A percentile compares a stretch with the other conserved stretches of the same genome.
phyloP scores from a whole-genome alignment of 2,888 invertebrate genomes.

The Andricus curvator region DNA sequence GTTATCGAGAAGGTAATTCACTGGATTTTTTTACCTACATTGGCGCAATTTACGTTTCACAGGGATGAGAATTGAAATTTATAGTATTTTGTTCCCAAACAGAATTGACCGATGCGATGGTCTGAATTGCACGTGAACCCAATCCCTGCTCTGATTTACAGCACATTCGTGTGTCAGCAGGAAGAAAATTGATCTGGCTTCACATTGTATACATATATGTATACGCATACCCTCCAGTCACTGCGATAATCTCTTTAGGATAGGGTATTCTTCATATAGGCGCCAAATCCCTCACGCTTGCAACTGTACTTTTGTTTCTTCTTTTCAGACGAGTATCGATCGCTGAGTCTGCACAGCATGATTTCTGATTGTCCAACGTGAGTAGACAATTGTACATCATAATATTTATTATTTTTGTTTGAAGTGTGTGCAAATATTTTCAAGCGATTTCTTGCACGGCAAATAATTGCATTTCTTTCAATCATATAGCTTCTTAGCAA shows the following conservation, averaged over 20 bases:
- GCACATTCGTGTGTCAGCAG: conserved; percentile 30
- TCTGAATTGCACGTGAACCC: background rate
- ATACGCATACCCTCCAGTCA: background rate
- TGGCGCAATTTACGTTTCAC: background rate
- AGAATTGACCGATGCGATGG: conserved; percentile 2
- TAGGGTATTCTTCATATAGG: background rate
- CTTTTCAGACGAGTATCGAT: background rate
- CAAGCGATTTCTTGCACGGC: background rate
- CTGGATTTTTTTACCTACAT: background rate
- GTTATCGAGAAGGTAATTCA: background rate
- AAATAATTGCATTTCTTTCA: background rate
- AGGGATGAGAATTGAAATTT: conserved; percentile 9
- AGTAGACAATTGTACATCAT: background rate
- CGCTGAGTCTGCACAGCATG: background rate
- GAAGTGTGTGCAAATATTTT: background rate
- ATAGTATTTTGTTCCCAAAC: background rate
- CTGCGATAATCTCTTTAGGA: conserved; percentile 22
- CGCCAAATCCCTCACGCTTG: background rate
- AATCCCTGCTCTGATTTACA: conserved; percentile 2
- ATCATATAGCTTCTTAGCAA: background rate
- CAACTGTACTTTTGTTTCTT: background rate
- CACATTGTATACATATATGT: background rate
- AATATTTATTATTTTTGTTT: background rate
- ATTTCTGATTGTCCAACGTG: background rate
- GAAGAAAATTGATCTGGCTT: conserved; percentile 40